Percentiles rank a stretch among this genome's conserved stretches.
Evolutionary conservation across 30 jellyfish, hydroid and myxozoan genomes (phyloP).

Genomic region (Cassiopea andromeda): DNA sequence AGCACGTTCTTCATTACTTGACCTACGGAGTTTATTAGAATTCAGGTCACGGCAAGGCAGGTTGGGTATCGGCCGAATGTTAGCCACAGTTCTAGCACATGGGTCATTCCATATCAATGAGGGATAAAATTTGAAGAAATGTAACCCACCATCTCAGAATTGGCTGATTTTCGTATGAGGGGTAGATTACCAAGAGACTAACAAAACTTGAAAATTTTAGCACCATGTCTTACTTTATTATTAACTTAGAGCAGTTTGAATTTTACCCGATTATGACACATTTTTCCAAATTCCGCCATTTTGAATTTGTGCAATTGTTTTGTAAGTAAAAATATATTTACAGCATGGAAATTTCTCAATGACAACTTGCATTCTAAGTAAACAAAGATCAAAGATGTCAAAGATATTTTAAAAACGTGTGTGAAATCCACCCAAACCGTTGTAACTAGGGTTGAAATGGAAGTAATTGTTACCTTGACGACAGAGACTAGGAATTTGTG

Average conservation of each 20-base stretch:
- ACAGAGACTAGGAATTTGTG: neutral
- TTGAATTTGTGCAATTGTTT: neutral
- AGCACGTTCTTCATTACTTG: no score
- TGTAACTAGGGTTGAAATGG: neutral
- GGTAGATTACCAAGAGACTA: neutral
- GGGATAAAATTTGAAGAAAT: neutral
- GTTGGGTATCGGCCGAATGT: no score
- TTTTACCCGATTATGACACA: neutral
- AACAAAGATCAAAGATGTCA: neutral
- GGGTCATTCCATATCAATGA: neutral
- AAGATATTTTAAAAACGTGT: neutral
- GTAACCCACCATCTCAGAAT: neutral
- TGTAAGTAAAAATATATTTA: neutral
- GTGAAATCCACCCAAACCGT: neutral
- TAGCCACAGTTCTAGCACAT: no score
- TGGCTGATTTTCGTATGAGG: neutral
- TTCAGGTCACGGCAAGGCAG: no score
- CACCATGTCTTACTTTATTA: neutral
- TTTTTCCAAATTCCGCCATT: neutral
- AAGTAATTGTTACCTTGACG: neutral
- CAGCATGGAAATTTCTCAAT: neutral
- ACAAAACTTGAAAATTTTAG: neutral
- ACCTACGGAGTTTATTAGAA: no score
- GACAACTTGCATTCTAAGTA: neutral
- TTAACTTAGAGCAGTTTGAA: neutral